Conservation (phyloP, 1,140 invertebrate genomes). For the Wiebesia pumilae region DNA sequence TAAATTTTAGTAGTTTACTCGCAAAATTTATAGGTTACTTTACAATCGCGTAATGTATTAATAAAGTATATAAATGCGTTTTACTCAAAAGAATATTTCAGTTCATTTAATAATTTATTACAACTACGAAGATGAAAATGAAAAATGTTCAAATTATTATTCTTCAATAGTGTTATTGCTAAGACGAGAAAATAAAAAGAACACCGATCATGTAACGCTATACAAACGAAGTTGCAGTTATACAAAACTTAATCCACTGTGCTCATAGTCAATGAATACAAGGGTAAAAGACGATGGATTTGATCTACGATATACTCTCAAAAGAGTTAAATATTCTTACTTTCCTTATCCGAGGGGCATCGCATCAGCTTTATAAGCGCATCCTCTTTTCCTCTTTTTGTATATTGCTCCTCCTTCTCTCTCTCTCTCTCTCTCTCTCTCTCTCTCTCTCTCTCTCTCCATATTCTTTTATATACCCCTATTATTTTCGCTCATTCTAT, state of each 20-base stretch:
- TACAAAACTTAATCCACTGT: no score
- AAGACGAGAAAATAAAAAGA: not conserved
- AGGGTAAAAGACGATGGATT: not conserved
- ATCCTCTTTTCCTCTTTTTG: not conserved
- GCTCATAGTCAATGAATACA: no score
- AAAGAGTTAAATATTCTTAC: not conserved
- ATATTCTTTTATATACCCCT: not conserved
- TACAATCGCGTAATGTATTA: not conserved
- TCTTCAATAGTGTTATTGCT: not conserved
- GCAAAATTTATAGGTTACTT: not conserved
- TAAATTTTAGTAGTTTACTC: not conserved
- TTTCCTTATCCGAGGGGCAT: not conserved
- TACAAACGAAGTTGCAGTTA: not conserved
- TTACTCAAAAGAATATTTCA: not conserved
- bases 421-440: not conserved
- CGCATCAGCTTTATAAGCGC: not conserved
- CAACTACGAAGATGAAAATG: not conserved
- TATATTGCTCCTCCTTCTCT: not conserved
- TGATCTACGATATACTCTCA: not conserved
- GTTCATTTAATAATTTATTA: not conserved
- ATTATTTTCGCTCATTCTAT: not conserved
- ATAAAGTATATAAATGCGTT: not conserved
- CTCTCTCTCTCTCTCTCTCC: not conserved
- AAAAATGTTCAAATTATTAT: not conserved
- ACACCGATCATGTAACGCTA: not conserved